Percentiles rank a stretch among this genome's conserved stretches.
Evolutionary conservation across 2,797 vertebrate genomes (phyloP).

Genomic region (Triplophysa yarkandensis): DNA sequence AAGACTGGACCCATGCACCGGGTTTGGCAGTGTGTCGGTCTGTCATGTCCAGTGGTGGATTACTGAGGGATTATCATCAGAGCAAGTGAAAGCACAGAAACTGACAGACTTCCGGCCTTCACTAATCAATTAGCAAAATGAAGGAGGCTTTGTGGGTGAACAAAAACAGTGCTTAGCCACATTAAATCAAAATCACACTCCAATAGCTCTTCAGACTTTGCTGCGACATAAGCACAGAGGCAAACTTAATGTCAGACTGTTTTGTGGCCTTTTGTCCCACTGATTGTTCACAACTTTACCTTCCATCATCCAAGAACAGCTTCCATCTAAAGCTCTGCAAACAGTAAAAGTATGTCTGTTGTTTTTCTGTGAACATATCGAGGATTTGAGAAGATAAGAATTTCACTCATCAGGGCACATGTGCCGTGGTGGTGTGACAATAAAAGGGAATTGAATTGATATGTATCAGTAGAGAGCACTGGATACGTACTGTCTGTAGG

Average conservation of each 20-base stretch:
- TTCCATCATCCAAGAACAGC: neutral
- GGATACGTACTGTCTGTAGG: too few species aligned
- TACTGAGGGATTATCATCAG: constrained; percentile 49
- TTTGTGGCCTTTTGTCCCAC: constrained; percentile 25
- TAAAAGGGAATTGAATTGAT: too few species aligned
- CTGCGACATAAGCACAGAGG: constrained; percentile 12
- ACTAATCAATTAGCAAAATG: constrained; percentile 54
- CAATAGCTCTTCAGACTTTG: constrained; percentile 26
- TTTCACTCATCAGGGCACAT: too few species aligned
- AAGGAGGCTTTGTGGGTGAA: constrained; percentile 42
- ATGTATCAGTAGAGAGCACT: too few species aligned
- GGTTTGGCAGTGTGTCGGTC: neutral
- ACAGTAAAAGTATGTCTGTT: too few species aligned
- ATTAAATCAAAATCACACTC: constrained; percentile 50
- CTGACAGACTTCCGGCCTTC: constrained; percentile 47
- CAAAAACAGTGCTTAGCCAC: constrained; percentile 52
- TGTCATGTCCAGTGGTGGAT: neutral
- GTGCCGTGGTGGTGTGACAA: too few species aligned
- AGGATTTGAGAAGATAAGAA: too few species aligned
- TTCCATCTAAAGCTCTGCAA: neutral
- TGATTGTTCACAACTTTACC: constrained; percentile 24
- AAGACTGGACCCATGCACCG: neutral
- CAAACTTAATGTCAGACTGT: constrained; percentile 24
- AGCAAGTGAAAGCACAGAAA: constrained; percentile 28
- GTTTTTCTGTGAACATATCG: too few species aligned